A percentile compares a stretch with the other conserved stretches of the same genome.
Conservation (phyloP, 2,113 vertebrate genomes). For the Ceyx margarethae region DNA sequence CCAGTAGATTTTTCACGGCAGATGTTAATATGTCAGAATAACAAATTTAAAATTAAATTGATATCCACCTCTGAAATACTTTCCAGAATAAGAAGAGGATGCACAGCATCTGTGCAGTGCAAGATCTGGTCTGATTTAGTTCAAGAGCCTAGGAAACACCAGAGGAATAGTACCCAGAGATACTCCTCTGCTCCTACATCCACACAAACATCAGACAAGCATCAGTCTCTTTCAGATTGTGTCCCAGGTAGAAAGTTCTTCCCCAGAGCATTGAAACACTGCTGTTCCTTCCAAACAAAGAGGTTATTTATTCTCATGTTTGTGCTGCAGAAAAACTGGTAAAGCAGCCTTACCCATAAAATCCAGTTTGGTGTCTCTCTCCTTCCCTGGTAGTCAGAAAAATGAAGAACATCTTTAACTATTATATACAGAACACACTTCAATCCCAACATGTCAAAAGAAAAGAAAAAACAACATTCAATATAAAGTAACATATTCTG, state of each 20-base stretch:
- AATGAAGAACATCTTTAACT: neutral
- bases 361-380: neutral
- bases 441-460: neutral
- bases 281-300: neutral
- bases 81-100: neutral
- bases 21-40: neutral
- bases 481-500: neutral
- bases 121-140: neutral
- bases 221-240: neutral
- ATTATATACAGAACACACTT: neutral
- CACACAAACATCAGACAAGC: rapidly evolving
- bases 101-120: neutral
- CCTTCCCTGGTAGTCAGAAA: neutral
- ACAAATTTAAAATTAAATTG: neutral
- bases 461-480: neutral
- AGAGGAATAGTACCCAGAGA: neutral
- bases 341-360: neutral
- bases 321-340: neutral
- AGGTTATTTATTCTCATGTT: neutral
- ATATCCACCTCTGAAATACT: neutral
- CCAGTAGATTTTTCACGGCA: neutral
- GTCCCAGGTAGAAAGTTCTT: neutral
- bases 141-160: neutral
- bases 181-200: neutral
- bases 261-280: neutral